Evolutionary conservation across 2,888 invertebrate species (phyloP).

Genomic region (Agriopis leucophaearia): DNA sequence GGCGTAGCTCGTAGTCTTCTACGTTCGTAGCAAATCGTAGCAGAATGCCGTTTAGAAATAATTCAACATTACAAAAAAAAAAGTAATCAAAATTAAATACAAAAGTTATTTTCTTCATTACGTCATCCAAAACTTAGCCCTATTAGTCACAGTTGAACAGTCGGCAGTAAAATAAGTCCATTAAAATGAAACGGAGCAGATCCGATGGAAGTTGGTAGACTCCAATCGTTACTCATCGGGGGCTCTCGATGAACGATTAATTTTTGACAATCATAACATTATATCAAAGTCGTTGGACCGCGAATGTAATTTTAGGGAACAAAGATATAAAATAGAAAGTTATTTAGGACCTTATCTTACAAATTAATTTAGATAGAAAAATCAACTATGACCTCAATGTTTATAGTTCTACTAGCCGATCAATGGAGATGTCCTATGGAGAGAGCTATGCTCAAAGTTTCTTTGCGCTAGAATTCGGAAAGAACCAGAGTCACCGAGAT

Average conservation of each 20-base stretch:
- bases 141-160: slow-evolving; percentile 48
- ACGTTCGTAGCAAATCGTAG: background rate
- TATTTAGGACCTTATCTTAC: background rate
- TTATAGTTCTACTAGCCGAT: no score
- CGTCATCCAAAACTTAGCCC: slow-evolving; percentile 40
- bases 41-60: no score
- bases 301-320: slow-evolving; percentile 37
- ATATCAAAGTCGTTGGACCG: slow-evolving; percentile 55
- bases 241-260: slow-evolving; percentile 62
- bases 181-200: slow-evolving; percentile 73
- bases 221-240: slow-evolving; percentile 28
- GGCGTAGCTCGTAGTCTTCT: background rate
- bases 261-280: slow-evolving; percentile 72
- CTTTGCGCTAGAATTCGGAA: no score
- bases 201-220: slow-evolving; percentile 64
- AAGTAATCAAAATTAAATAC: background rate
- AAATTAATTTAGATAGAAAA: no score
- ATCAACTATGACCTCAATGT: no score
- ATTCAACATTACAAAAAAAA: background rate
- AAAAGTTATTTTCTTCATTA: slow-evolving; percentile 23
- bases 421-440: no score
- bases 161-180: slow-evolving; percentile 62
- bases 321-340: slow-evolving; percentile 30
- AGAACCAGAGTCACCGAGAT: no score
- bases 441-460: no score